A percentile compares a stretch with the other conserved stretches of the same genome.
Evolutionary conservation across 2,113 vertebrate genomes (phyloP).

Genomic region (Dinomys branickii): DNA sequence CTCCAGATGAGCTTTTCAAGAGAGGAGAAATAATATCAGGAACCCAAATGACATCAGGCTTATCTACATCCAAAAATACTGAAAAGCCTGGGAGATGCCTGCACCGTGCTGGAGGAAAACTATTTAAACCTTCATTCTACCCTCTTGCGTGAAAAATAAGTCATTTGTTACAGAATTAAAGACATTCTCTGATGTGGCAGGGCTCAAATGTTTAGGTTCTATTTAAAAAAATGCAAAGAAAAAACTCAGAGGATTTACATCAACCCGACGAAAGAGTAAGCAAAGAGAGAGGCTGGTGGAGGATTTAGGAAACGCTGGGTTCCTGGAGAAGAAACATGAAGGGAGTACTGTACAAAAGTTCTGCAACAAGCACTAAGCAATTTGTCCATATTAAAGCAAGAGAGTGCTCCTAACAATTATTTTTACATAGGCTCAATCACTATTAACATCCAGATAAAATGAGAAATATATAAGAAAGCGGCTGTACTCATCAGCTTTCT

Average conservation of each 20-base stretch:
- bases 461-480: neutral
- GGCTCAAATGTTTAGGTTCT: neutral
- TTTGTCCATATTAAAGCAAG: neutral
- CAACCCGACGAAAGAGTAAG: neutral
- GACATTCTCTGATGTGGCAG: neutral
- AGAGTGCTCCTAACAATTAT: neutral
- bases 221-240: neutral
- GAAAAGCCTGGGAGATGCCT: neutral
- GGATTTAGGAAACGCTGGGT: neutral
- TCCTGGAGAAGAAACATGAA: neutral
- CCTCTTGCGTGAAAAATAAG: neutral
- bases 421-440: neutral
- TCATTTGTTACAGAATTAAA: neutral
- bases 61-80: neutral
- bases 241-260: neutral
- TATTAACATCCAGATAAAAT: neutral
- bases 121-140: neutral
- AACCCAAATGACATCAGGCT: neutral
- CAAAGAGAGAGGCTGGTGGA: neutral
- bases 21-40: neutral
- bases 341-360: neutral
- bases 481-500: neutral
- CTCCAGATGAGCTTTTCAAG: neutral
- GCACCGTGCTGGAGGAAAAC: neutral
- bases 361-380: neutral